Base-by-base conservation (phyloP, 2,888 invertebrate genomes). In the Anoplius nigerrimus region DNA sequence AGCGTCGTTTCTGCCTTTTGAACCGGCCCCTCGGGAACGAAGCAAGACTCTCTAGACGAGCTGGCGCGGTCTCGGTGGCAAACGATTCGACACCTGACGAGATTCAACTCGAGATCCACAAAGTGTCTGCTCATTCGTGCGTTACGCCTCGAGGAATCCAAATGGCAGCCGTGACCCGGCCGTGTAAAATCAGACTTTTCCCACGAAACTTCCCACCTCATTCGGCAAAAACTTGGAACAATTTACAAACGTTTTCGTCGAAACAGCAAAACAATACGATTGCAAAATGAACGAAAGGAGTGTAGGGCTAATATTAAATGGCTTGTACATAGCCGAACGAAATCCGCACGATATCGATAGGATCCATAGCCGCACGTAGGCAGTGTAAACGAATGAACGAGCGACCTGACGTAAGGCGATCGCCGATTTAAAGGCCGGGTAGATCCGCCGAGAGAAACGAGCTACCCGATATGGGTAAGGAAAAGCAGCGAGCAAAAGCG, bases 401-500 rank as follows among this genome's bases (percentile, higher is more conserved):
- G 48, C 16, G n/a, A 48, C 48, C 48, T 34, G 34, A 34, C 34
- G 34, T 48, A 48, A 48, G 48, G 48, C 48, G 48, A 48, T 48
- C 48, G 48, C 53, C 58, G 51, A 27, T 43, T 16, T 16, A 59
- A 11, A 16, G 48, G 48, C 48, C 48, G 18, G 16, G 34, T 34
- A 34, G 34, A 34, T 34, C 34, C 34, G 18, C 27, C 34, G 66
- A 15, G 66, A 61, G 62, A 61, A 72, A 59, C 75, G 66, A 70
- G 75, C 71, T 78, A 70, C 78, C 75, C 57, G 61, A 72, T 78
- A 78, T 52, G 71, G 77, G 43, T 48, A 75, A 69, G 70, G 66
- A 76, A 74, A 73, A 62, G 66, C 63, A 61, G 62, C 63, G 60
- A 52, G 61, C 27, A 27, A 27, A 54, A 62, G 59, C 48, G 63